Evolutionary conservation across 2,797 vertebrate species (phyloP), one percentile per base, ranked within the genome.

Genomic region (Pachyuromys duprasi): DNA sequence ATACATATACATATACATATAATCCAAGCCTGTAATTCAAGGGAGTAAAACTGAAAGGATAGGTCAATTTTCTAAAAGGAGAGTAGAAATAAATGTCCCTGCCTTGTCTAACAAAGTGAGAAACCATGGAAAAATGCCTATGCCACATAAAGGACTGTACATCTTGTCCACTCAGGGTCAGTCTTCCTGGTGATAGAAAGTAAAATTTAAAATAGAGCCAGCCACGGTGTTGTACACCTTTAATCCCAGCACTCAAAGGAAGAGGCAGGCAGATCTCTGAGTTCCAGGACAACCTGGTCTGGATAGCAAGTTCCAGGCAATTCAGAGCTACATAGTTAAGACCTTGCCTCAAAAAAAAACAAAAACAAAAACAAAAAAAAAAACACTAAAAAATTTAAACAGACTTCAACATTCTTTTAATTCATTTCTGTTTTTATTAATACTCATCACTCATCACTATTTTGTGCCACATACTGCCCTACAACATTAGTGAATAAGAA

Each of bases 401-500:
- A 22, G 62, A 67, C 62, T 33, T 83, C 39, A 84, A 65, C 9
- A 67, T 67, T 49, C 42, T 65, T 72, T 57, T 17, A 45, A 91
- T 60, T 93, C 42, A 95, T 24, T 26, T 5, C 39, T 8, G 18
- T 31, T 95, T 95, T 90, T 78, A 96, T 76, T 91, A 39, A 82
- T 74, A 90, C 31, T 76, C 24, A 86, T 72, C 74, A n/a, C 24
- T n/a, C 83, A 79, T 45, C 49, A 31, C 60, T 88, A 22, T 13
- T 90, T 87, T 92, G 55, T 62, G 11, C 55, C 72, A 95, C 60
- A 31, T 42, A 75, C 67, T 88, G 8, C 65, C 82, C 17, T 60
- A 87, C 31, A 74, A 49, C 45, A 91, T 62, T 63, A 83, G 26
- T 79, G 72, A 95, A 70, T 83, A 69, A 89, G 31, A 70, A 33